A percentile compares a stretch with the other conserved stretches of the same genome.
These are phyloP conservation scores for Rhombomys opimus DNA, from an alignment of 2,113 vertebrate species.

Conservation along the genomic window DNA sequence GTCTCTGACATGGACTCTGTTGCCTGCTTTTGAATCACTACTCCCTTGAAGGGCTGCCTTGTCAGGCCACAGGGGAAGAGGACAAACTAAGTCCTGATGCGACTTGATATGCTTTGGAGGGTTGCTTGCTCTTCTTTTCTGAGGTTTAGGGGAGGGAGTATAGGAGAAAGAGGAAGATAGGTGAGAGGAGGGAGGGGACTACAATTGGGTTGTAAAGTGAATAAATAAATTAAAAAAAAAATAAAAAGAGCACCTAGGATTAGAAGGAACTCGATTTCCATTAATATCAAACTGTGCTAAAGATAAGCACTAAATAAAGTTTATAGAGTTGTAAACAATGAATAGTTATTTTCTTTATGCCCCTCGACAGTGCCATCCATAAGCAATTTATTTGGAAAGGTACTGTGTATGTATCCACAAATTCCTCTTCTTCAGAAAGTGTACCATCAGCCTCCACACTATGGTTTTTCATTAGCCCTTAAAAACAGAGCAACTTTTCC, in stretches of 20 bases:
- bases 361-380: not conserved
- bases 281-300: not conserved
- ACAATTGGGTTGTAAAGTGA: too few relatives aligned
- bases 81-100: too few relatives aligned
- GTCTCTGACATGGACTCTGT: too few relatives aligned
- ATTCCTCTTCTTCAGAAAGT: slow-evolving; percentile 12
- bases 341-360: not conserved
- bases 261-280: not conserved
- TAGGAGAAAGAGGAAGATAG: too few relatives aligned
- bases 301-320: not conserved
- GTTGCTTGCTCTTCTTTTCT: too few relatives aligned
- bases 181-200: too few relatives aligned
- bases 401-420: not conserved
- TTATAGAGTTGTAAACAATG: not conserved
- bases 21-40: too few relatives aligned
- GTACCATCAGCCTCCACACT: not conserved
- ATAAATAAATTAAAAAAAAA: too few relatives aligned
- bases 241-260: not conserved
- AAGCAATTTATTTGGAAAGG: not conserved
- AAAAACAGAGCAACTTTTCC: not conserved
- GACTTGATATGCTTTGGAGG: too few relatives aligned
- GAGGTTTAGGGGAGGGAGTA: too few relatives aligned
- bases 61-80: too few relatives aligned
- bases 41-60: too few relatives aligned
- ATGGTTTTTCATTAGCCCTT: not conserved